These are phyloP conservation scores for Allacma fusca DNA, from an alignment of 2,888 invertebrate genomes.

Conservation along the genomic window DNA sequence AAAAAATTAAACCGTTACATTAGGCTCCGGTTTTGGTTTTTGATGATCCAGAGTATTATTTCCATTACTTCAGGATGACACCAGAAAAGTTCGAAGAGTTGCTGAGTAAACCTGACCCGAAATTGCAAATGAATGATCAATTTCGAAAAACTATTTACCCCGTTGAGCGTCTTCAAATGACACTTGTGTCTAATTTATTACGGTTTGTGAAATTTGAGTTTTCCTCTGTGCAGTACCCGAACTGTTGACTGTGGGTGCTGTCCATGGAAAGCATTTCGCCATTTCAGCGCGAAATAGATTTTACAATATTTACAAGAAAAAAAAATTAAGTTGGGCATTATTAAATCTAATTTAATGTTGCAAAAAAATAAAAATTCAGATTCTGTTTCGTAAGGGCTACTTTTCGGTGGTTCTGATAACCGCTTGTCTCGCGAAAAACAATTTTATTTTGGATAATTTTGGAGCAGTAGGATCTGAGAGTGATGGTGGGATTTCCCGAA, in stretches of 20 bases:
- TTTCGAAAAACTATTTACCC: too few relatives aligned
- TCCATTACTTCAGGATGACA: too few relatives aligned
- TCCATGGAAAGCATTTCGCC: too few relatives aligned
- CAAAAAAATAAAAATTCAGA: too few relatives aligned
- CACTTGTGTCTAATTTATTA: not conserved
- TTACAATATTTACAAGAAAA: not conserved
- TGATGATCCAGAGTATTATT: not conserved
- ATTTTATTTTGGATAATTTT: not conserved
- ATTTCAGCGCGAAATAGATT: not conserved
- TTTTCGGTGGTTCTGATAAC: not conserved
- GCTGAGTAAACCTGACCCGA: too few relatives aligned
- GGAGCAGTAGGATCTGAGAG: not conserved
- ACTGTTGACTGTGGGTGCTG: slow-evolving; percentile 18
- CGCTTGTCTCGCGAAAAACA: not conserved
- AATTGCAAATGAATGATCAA: too few relatives aligned
- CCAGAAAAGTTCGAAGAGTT: too few relatives aligned
- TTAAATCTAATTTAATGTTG: too few relatives aligned
- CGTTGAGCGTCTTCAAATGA: not conserved
- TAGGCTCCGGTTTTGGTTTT: not conserved
- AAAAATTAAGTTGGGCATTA: not conserved
- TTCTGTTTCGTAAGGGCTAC: not conserved
- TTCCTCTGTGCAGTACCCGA: slow-evolving; percentile 19
- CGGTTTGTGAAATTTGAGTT: not conserved
- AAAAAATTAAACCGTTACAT: not conserved
- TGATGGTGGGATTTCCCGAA: not conserved